Evolutionary conservation across 2,888 invertebrate species (phyloP), one percentile per base, ranked within the genome.

Genomic region (Hypercompe scribonia): DNA sequence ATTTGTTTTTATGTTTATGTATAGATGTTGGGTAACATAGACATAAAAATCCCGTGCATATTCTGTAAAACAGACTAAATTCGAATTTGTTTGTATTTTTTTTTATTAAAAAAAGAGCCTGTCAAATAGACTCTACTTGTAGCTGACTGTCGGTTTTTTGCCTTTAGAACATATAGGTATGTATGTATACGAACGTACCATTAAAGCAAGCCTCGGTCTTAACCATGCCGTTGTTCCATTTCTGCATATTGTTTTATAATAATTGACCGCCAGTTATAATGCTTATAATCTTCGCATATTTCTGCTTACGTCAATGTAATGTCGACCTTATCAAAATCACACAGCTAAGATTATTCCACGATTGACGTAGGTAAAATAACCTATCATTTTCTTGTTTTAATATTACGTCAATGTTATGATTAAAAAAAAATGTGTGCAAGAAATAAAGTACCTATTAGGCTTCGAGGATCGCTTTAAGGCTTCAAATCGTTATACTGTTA

Each of bases 361-460:
- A 54, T n/a, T 66, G 66, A 66, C 66, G 66, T 39, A 34, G 33
- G 63, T 36, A 46, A 39, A 7, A n/a, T 65, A 36, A 36, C 34
- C 36, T 28, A 15, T 39, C 58, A 58, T 58, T 61, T 31, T 31
- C 24, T 61, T 61, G 61, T 61, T 61, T 31, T 61, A 31, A 61
- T 61, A 28, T 61, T 31, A 61, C 61, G 31, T 61, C 31, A 18
- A 61, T 61, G 31, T 61, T 31, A 61, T 58, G 58, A 13, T 31
- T 28, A 3, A 7, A 31, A 61, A 61, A 61, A 54, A n/a, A 28
- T 11, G 5, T 28, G 28, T 58, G 28, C 28, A 58, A 58, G 28
- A 58, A 58, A 58, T 58, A 58, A 28, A 58, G n/a, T 28, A 28
- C 10, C 15, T 28, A 28, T 28, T 10, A 28, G 28, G n/a, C n/a